Percentiles rank a stretch among this genome's conserved stretches.
Conservation (phyloP, 1,140 invertebrate species). For the Carposina sasakii region DNA sequence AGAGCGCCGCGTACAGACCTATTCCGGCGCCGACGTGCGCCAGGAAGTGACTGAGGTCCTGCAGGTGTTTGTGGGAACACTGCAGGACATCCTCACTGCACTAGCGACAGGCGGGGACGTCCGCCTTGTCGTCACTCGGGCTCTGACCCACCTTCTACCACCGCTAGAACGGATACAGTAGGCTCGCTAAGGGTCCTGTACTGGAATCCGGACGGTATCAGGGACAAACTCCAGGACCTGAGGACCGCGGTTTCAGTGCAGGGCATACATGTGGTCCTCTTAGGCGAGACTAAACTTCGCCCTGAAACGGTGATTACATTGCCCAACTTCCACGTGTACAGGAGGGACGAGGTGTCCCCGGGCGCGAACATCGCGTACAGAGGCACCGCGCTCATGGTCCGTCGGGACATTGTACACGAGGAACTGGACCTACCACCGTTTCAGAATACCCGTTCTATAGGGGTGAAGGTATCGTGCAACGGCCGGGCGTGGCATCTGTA, state of each 20-base stretch:
- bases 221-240: neutral
- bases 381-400: constrained; percentile 1
- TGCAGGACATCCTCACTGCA: too few species aligned
- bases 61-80: too few species aligned
- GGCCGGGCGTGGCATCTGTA: neutral
- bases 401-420: constrained; percentile 3
- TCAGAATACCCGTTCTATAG: neutral
- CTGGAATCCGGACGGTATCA: constrained; percentile 10
- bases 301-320: neutral
- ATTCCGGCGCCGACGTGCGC: too few species aligned
- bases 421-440: neutral
- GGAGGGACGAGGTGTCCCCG: constrained; percentile 1
- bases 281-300: constrained; percentile 1
- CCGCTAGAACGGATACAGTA: too few species aligned
- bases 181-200: too few species aligned
- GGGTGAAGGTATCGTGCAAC: neutral
- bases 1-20: too few species aligned
- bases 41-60: too few species aligned
- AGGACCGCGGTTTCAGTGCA: neutral
- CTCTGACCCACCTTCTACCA: too few species aligned
- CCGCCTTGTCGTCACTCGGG: too few species aligned
- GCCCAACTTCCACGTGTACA: constrained; percentile 6
- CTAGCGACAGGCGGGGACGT: too few species aligned
- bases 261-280: constrained; percentile 4
- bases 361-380: neutral